Percentiles rank a stretch among this genome's conserved stretches.
Conservation (phyloP, 2,113 vertebrate genomes). For the Donacobius atricapilla region DNA sequence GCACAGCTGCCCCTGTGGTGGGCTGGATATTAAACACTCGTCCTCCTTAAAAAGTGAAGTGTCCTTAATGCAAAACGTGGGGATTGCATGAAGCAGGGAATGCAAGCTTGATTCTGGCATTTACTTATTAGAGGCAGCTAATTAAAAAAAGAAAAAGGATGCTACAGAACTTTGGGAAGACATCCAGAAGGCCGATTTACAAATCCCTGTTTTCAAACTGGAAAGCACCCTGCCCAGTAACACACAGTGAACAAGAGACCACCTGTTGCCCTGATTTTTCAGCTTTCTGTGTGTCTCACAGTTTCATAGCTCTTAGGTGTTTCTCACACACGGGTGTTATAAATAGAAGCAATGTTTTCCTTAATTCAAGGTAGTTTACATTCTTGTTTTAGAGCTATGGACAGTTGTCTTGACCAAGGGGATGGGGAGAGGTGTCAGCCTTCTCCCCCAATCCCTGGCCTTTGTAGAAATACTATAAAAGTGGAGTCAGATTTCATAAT, state of each 20-base stretch:
- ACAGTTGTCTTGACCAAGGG: too few species aligned
- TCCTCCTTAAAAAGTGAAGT: background rate
- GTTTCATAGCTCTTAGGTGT: too few species aligned
- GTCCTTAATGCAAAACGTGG: background rate
- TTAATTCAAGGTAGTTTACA: too few species aligned
- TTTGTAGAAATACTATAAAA: too few species aligned
- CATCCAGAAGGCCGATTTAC: accelerated
- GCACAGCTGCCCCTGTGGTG: background rate
- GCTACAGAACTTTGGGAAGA: background rate
- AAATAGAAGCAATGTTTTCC: too few species aligned
- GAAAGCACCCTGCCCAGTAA: background rate
- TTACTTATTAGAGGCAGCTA: background rate
- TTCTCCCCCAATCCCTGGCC: too few species aligned
- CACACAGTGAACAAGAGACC: background rate
- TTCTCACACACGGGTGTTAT: too few species aligned
- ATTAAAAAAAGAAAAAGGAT: background rate
- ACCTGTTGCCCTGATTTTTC: too few species aligned
- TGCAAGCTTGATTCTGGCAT: accelerated
- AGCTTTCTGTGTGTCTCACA: too few species aligned
- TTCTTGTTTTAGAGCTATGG: too few species aligned
- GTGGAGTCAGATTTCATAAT: too few species aligned
- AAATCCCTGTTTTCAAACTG: background rate
- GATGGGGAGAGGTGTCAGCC: too few species aligned
- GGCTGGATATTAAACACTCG: background rate
- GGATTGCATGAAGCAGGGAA: background rate